Percentiles rank a stretch among this genome's conserved stretches.
Evolutionary conservation across 2,113 vertebrate species (phyloP).

Genomic region (Actenoides hombroni): DNA sequence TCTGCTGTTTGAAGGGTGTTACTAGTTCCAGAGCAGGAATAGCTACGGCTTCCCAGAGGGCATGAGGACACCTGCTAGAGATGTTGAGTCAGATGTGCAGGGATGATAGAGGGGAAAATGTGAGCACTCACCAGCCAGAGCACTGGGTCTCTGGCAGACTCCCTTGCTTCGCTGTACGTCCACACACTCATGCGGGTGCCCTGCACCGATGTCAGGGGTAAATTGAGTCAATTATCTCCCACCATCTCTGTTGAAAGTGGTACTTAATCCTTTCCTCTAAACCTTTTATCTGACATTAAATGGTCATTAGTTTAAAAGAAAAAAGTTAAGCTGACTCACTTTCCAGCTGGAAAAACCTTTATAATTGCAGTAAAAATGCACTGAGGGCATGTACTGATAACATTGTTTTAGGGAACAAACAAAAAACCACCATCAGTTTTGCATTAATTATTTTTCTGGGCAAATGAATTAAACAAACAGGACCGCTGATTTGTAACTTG

Average conservation of each 20-base stretch:
- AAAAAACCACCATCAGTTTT: not conserved
- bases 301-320: conserved; percentile 52
- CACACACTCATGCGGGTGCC: rapidly evolving
- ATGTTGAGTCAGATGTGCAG: not conserved
- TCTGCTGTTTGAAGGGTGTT: not conserved
- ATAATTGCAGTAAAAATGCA: conserved; percentile 23
- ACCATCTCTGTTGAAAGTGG: conserved; percentile 45
- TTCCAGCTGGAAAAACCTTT: conserved; percentile 42
- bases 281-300: conserved; percentile 56
- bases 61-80: not conserved
- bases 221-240: conserved; percentile 35
- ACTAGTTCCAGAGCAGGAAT: not conserved
- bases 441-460: conserved; percentile 22
- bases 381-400: not conserved
- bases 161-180: not conserved
- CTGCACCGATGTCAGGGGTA: not conserved
- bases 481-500: not conserved
- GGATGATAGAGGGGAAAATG: not conserved
- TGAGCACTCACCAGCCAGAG: not conserved
- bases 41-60: not conserved
- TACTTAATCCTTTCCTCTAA: conserved; percentile 52
- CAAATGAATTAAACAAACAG: conserved; percentile 29
- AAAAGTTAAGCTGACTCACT: conserved; percentile 34
- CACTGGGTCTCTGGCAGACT: rapidly evolving
- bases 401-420: conserved; percentile 29